These are phyloP conservation scores for Bombus waltoni DNA, from an alignment of 1,140 invertebrate species.

Conservation along the genomic window DNA sequence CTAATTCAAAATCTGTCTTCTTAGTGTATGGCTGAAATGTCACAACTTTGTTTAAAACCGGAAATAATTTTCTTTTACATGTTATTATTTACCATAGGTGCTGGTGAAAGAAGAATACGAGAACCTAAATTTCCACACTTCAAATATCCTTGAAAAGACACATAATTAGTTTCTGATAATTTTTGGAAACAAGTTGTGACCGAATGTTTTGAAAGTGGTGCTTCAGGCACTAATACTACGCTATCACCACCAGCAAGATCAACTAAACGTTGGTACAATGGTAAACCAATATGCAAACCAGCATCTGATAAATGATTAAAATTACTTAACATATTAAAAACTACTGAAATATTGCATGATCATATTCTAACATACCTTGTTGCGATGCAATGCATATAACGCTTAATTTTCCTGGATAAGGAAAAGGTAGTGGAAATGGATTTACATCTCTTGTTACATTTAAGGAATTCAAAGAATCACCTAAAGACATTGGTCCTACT, in stretches of 20 bases:
- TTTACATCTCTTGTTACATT: slow-evolving; percentile 77
- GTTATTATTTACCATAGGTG: slow-evolving; percentile 84
- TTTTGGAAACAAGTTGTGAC: slow-evolving; percentile 88
- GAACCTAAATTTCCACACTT: slow-evolving; percentile 91
- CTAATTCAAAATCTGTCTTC: slow-evolving; percentile 86
- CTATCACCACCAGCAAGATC: slow-evolving; percentile 87
- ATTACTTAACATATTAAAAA: slow-evolving; percentile 19
- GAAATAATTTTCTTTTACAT: neutral
- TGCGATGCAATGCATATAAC: slow-evolving; percentile 87
- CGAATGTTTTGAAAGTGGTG: slow-evolving; percentile 83
- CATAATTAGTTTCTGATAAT: slow-evolving; percentile 90
- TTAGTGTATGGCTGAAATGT: slow-evolving; percentile 85
- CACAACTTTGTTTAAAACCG: neutral
- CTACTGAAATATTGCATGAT: slow-evolving; percentile 23
- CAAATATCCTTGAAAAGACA: slow-evolving; percentile 89
- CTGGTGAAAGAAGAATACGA: slow-evolving; percentile 89
- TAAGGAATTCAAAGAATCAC: slow-evolving; percentile 81
- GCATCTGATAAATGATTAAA: slow-evolving; percentile 67
- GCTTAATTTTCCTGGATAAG: slow-evolving; percentile 91
- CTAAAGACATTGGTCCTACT: slow-evolving; percentile 86
- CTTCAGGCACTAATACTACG: slow-evolving; percentile 86
- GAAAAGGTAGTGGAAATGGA: slow-evolving; percentile 89
- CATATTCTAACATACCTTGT: slow-evolving; percentile 74
- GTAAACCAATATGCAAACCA: slow-evolving; percentile 69
- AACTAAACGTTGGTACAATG: slow-evolving; percentile 80